These are phyloP conservation scores for Sycophila texana DNA, from an alignment of 2,888 invertebrate species.

Conservation along the genomic window DNA sequence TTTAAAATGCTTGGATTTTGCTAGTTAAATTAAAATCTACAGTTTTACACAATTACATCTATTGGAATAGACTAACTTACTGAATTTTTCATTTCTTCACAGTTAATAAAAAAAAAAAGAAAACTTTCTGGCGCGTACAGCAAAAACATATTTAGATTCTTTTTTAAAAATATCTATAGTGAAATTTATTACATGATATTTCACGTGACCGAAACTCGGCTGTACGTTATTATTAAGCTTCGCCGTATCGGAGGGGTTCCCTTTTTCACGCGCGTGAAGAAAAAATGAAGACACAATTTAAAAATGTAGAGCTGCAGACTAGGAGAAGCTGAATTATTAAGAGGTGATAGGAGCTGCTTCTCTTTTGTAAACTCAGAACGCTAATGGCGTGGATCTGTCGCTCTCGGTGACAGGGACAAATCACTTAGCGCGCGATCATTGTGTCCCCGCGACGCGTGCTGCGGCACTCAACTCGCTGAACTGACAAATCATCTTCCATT, in stretches of 20 bases:
- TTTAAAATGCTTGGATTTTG: no score
- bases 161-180: no score
- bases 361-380: slow-evolving; percentile 49
- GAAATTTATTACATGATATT: no score
- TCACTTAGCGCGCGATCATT: slow-evolving; percentile 66
- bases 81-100: no score
- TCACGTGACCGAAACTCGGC: no score
- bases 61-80: no score
- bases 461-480: slow-evolving; percentile 59
- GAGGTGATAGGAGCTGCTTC: slow-evolving; percentile 39
- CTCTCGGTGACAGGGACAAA: slow-evolving; percentile 69
- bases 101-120: no score
- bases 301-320: slow-evolving; percentile 37
- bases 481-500: slow-evolving; percentile 71
- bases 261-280: neutral
- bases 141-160: no score
- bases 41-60: no score
- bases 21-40: no score
- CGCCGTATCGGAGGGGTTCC: neutral
- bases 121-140: no score
- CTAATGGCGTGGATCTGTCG: slow-evolving; percentile 50
- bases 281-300: slow-evolving; percentile 5
- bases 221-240: neutral
- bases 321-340: slow-evolving; percentile 40
- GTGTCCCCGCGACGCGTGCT: slow-evolving; percentile 44